Conservation (phyloP, 1,140 invertebrate species). For the Tetranychus urticae region DNA sequence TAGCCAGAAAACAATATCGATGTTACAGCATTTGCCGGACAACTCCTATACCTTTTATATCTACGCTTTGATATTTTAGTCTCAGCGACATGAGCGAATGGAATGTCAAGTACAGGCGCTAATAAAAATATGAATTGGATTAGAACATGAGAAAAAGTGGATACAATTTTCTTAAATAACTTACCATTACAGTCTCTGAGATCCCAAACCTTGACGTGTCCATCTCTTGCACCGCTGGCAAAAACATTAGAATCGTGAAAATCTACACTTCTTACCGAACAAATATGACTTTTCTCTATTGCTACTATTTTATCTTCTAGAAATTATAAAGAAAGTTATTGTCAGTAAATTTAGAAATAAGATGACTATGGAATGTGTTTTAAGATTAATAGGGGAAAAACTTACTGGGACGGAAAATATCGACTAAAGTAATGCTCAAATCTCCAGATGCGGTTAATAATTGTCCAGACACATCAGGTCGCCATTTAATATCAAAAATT, state of each 20-base stretch:
- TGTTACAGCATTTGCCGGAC: too few relatives aligned
- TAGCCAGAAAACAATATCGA: neutral
- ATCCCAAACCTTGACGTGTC: neutral
- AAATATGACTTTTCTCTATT: neutral
- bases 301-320: neutral
- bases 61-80: too few relatives aligned
- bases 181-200: neutral
- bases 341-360: neutral
- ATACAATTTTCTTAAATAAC: too few relatives aligned
- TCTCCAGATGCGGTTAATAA: neutral
- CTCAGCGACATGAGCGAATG: too few relatives aligned
- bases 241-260: neutral
- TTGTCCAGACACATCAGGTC: neutral
- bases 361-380: neutral
- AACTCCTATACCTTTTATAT: too few relatives aligned
- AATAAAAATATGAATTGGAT: too few relatives aligned
- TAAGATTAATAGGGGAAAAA: too few relatives aligned
- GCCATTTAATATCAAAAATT: conserved; percentile 8
- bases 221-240: neutral
- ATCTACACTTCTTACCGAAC: neutral
- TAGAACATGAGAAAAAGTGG: too few relatives aligned
- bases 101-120: too few relatives aligned
- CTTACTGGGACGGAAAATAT: neutral
- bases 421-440: neutral
- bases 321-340: neutral